phyloP scores from a whole-genome alignment of 2,113 vertebrate species.

The Proteles cristata region DNA sequence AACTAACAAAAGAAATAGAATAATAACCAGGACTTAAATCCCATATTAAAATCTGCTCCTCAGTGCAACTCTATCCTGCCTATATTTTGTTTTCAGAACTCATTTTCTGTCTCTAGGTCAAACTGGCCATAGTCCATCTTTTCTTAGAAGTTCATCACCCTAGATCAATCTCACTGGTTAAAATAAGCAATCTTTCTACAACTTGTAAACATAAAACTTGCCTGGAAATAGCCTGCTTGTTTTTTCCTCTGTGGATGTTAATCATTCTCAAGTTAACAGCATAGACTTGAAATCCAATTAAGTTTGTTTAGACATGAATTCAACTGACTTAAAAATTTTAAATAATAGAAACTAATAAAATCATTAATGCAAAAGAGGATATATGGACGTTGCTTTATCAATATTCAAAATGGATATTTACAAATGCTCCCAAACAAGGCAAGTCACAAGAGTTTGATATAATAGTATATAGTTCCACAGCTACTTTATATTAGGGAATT shows the following conservation, averaged over 20 bases:
- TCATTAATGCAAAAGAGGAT: neutral
- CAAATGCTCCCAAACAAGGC: neutral
- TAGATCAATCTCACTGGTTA: slow-evolving; percentile 35
- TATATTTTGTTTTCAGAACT: slow-evolving; percentile 63
- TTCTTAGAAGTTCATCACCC: slow-evolving; percentile 66
- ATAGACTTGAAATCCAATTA: slow-evolving; percentile 21
- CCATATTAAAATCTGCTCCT: slow-evolving; percentile 36
- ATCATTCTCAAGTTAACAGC: slow-evolving; percentile 63
- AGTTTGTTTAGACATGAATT: slow-evolving; percentile 2
- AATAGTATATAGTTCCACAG: neutral
- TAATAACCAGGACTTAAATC: slow-evolving; percentile 63
- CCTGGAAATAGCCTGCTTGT: slow-evolving; percentile 37
- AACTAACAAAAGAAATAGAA: slow-evolving; percentile 69
- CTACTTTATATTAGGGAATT: neutral
- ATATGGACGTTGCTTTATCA: neutral
- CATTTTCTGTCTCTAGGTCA: slow-evolving; percentile 68
- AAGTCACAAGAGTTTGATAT: neutral
- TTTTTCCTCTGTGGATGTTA: slow-evolving; percentile 73
- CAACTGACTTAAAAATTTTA: slow-evolving; percentile 27
- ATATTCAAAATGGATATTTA: slow-evolving; percentile 36
- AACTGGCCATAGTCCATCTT: slow-evolving; percentile 49
- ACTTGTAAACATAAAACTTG: slow-evolving; percentile 72
- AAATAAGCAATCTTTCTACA: slow-evolving; percentile 64
- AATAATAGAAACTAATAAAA: slow-evolving; percentile 26
- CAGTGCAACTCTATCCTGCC: neutral